Conservation (phyloP, 2,797 vertebrate species). For the Cryptoprocta ferox region DNA sequence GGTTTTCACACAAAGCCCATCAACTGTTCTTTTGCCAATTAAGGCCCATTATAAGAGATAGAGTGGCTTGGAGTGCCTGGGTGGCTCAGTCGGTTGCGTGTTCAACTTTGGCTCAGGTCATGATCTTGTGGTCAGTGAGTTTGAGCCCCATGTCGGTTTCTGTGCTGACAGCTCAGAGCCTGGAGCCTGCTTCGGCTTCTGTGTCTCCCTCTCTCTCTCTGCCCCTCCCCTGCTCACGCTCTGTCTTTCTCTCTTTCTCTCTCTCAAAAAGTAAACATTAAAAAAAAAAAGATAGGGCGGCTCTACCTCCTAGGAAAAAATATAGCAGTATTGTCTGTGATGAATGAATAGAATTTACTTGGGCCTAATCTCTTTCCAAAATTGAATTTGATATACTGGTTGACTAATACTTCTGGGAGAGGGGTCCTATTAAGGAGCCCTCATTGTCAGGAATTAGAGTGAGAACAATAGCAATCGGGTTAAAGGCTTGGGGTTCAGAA, state of each 20-base stretch:
- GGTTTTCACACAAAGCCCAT: neutral
- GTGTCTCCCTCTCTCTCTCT: no score
- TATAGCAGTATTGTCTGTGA: neutral
- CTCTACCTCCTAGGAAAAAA: neutral
- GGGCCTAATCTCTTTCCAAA: neutral
- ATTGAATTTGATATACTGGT: slow-evolving; percentile 8
- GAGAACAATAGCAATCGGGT: neutral
- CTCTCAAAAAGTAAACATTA: no score
- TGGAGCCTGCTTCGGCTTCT: no score
- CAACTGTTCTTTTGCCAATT: neutral
- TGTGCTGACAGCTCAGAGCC: no score
- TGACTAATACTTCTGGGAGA: neutral
- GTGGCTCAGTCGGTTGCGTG: no score
- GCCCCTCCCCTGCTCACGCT: no score
- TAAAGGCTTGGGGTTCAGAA: slow-evolving; percentile 20
- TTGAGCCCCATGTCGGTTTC: no score
- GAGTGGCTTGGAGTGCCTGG: neutral
- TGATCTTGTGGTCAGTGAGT: no score
- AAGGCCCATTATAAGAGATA: neutral
- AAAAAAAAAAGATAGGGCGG: neutral
- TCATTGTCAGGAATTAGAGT: slow-evolving; percentile 21
- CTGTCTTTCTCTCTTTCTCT: no score
- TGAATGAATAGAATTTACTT: neutral
- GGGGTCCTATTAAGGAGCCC: neutral
- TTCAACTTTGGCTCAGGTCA: no score